Evolutionary conservation across 2,797 vertebrate species (phyloP).

Genomic region (Enteromius mattozi): DNA sequence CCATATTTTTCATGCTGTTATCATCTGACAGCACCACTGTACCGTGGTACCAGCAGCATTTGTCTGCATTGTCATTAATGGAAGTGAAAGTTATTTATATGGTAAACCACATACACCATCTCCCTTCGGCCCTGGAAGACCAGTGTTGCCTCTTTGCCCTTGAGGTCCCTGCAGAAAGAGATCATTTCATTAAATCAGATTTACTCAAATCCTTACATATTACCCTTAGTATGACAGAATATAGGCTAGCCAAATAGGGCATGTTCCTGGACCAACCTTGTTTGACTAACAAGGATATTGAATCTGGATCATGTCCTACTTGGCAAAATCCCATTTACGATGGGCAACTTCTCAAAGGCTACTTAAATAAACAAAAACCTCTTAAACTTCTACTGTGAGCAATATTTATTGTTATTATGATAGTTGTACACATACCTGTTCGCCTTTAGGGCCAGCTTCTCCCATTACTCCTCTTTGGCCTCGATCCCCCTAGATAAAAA

Average conservation of each 20-base stretch:
- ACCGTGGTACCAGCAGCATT: not conserved
- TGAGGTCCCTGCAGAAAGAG: slow-evolving; percentile 80
- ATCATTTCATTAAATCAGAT: not conserved
- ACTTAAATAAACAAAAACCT: not conserved
- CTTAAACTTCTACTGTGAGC: slow-evolving; percentile 3
- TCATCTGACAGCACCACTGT: not conserved
- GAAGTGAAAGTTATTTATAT: not conserved
- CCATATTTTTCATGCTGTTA: not conserved
- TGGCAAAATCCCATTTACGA: not conserved
- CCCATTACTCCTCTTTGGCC: slow-evolving; percentile 90
- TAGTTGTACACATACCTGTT: slow-evolving; percentile 77
- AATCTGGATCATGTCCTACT: not conserved
- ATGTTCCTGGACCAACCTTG: not conserved
- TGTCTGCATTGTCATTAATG: not conserved
- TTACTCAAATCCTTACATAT: not conserved
- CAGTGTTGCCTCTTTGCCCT: slow-evolving; percentile 90
- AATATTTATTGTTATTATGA: slow-evolving; percentile 3
- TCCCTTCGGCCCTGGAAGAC: slow-evolving; percentile 94
- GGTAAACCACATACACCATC: slow-evolving; percentile 81
- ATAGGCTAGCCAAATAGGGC: not conserved
- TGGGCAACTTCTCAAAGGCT: not conserved
- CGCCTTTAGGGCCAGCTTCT: slow-evolving; percentile 89
- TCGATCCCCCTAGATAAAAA: slow-evolving; percentile 84
- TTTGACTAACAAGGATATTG: not conserved
- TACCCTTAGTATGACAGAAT: not conserved